Evolutionary conservation across 2,888 invertebrate genomes (phyloP).

Genomic region (Pachycephus smyrnensis): DNA sequence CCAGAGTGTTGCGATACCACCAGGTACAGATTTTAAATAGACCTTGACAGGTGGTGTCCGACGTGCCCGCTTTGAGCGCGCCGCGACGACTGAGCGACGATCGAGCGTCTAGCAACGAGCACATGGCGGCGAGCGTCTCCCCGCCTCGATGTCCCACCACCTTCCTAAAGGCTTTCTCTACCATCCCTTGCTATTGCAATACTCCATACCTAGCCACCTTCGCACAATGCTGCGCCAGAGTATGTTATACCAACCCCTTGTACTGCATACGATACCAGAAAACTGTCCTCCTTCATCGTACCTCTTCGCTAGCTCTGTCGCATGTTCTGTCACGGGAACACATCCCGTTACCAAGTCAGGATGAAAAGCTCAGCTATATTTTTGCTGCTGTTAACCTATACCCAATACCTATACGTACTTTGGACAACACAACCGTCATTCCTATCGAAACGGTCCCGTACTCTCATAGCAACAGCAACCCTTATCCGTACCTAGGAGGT

Average conservation of each 20-base stretch:
- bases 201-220: background rate
- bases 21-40: background rate
- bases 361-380: background rate
- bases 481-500: background rate
- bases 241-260: background rate
- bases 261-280: background rate
- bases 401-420: background rate
- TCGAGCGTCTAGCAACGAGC: conserved; percentile 58
- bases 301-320: background rate
- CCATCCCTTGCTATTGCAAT: background rate
- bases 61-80: conserved; percentile 57
- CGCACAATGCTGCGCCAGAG: background rate
- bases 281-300: background rate
- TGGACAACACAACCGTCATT: background rate
- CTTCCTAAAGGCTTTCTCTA: conserved; percentile 4
- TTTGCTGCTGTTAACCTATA: background rate
- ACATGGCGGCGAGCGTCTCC: conserved; percentile 52
- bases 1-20: background rate
- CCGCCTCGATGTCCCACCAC: conserved; percentile 24
- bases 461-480: background rate
- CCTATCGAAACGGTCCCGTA: background rate
- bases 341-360: background rate
- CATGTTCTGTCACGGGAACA: background rate
- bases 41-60: conserved; percentile 22
- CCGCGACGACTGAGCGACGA: conserved; percentile 60